Conservation (phyloP, 2,797 vertebrate species). For the Squalus acanthias region DNA sequence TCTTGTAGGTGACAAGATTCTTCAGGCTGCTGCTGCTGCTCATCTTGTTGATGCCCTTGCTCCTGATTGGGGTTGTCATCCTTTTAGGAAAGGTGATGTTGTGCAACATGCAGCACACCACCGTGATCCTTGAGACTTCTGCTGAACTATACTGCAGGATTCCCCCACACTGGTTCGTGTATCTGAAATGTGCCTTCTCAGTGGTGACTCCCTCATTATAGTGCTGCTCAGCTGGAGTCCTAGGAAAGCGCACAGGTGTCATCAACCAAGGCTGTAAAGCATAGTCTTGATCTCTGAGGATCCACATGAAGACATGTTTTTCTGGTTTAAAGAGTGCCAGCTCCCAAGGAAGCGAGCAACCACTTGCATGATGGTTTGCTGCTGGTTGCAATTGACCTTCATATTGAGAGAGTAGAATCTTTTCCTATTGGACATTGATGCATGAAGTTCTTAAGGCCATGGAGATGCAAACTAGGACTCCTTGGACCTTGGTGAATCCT, state of each 20-base stretch:
- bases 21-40: not conserved
- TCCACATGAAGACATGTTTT: not conserved
- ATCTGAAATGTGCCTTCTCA: not conserved
- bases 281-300: not conserved
- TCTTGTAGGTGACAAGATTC: not conserved
- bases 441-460: not conserved
- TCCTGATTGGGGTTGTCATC: not conserved
- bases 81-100: not conserved
- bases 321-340: too few relatives aligned
- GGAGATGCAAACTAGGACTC: not conserved
- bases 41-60: not conserved
- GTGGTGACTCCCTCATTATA: not conserved
- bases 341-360: not conserved
- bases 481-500: not conserved
- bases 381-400: not conserved
- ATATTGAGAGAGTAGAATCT: not conserved
- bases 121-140: not conserved
- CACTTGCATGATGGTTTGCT: not conserved
- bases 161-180: not conserved
- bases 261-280: not conserved
- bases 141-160: not conserved
- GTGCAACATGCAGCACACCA: not conserved
- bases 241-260: not conserved
- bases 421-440: not conserved
- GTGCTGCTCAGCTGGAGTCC: not conserved